Percentiles rank a stretch among this genome's conserved stretches.
Evolutionary conservation across 2,888 invertebrate species (phyloP).

Genomic region (Hirtodrosophila confusa): DNA sequence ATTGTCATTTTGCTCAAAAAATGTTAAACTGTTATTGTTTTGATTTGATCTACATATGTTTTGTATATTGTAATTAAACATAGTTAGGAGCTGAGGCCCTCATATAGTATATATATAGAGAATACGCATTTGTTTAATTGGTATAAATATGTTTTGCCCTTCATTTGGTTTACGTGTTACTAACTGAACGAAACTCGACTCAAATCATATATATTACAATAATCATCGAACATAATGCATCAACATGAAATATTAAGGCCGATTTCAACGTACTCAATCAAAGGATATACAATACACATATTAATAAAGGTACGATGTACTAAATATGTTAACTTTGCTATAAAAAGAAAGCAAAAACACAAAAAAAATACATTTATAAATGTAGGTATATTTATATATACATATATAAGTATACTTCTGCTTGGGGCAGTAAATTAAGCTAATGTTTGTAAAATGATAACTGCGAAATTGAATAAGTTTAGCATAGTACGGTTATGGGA

Average conservation of each 20-base stretch:
- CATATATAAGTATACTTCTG: slow-evolving; percentile 5
- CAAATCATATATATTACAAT: slow-evolving; percentile 36
- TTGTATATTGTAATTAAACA: slow-evolving; percentile 19
- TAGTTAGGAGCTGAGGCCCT: slow-evolving; percentile 27
- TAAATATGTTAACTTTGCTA: slow-evolving; percentile 38
- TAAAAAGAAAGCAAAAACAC: slow-evolving; percentile 17
- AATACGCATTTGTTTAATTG: slow-evolving; percentile 31
- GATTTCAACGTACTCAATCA: slow-evolving; percentile 16
- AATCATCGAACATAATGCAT: slow-evolving; percentile 28
- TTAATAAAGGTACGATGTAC: slow-evolving; percentile 51
- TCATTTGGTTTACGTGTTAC: slow-evolving; percentile 37
- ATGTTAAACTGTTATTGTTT: slow-evolving; percentile 35
- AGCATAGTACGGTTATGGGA: slow-evolving; percentile 26
- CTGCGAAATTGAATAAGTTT: slow-evolving; percentile 13
- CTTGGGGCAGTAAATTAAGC: slow-evolving; percentile 18
- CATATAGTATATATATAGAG: slow-evolving; percentile 24
- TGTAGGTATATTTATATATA: slow-evolving; percentile 1
- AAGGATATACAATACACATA: slow-evolving; percentile 16
- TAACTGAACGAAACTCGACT: slow-evolving; percentile 23
- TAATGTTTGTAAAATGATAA: slow-evolving; percentile 38
- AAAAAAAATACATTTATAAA: slow-evolving; percentile 8
- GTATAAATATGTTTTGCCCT: slow-evolving; percentile 25
- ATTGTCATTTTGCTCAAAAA: slow-evolving; percentile 53
- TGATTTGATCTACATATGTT: slow-evolving; percentile 41
- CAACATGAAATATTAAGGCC: slow-evolving; percentile 29